Conservation (phyloP, 2,113 vertebrate species). For the Heterochromis multidens region DNA sequence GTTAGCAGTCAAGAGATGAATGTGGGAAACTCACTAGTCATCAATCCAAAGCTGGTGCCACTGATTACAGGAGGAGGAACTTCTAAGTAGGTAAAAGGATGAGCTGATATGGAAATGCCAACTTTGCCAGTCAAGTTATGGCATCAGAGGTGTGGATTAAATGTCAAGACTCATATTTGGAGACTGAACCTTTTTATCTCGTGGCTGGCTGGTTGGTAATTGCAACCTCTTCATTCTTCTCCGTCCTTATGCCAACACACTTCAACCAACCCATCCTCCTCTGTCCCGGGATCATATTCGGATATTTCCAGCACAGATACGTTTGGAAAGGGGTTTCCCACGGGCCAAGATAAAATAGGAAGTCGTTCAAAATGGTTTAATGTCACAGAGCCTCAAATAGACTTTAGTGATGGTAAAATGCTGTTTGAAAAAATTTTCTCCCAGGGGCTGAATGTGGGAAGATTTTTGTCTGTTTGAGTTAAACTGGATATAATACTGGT, state of each 20-base stretch:
- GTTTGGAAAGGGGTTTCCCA: constrained; percentile 29
- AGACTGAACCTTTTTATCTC: background rate
- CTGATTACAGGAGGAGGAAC: background rate
- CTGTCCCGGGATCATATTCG: background rate
- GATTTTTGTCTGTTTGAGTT: background rate
- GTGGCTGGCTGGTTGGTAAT: background rate
- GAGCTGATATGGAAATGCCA: background rate
- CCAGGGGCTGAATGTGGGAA: background rate
- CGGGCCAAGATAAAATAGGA: background rate
- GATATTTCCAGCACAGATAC: background rate
- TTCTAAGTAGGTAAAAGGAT: background rate
- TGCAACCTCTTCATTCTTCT: background rate
- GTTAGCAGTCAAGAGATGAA: background rate
- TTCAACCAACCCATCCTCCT: background rate
- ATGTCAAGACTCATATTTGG: background rate
- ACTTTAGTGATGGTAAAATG: background rate
- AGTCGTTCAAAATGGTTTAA: background rate
- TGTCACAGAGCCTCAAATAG: constrained; percentile 21
- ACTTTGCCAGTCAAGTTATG: background rate
- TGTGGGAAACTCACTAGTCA: background rate
- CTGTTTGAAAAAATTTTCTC: background rate
- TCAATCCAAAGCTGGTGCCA: background rate
- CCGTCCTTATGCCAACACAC: background rate
- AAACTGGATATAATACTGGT: background rate
- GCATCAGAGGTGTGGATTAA: background rate